Percentiles rank a stretch among this genome's conserved stretches.
phyloP scores from a whole-genome alignment of 2,888 invertebrate genomes.

The Acronicta leporina region DNA sequence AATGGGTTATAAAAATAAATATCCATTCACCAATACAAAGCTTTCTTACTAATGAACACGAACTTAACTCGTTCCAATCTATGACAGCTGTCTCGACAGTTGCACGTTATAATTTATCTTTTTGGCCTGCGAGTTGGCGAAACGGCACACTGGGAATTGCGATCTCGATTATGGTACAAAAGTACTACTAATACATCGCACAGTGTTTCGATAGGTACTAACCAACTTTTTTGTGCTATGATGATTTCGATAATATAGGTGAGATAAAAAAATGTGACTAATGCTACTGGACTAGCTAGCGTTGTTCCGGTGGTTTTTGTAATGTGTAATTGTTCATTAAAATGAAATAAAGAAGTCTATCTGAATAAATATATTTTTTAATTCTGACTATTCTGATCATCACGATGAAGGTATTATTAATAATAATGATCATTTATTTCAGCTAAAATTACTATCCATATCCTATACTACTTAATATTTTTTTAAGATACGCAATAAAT shows the following conservation, averaged over 20 bases:
- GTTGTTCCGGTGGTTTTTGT: background rate
- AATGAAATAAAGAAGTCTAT: background rate
- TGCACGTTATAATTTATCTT: slow-evolving; percentile 41
- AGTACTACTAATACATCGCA: background rate
- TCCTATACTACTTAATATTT: too few species aligned
- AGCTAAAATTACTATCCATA: too few species aligned
- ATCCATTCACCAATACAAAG: slow-evolving; percentile 53
- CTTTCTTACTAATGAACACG: slow-evolving; percentile 57
- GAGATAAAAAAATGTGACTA: slow-evolving; percentile 3
- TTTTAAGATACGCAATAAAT: too few species aligned
- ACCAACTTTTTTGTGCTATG: background rate
- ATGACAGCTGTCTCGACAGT: slow-evolving; percentile 44
- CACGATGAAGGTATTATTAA: too few species aligned
- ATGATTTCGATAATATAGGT: background rate
- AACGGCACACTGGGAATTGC: slow-evolving; percentile 26
- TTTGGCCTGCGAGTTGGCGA: slow-evolving; percentile 18
- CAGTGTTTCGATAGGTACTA: background rate
- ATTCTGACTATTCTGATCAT: too few species aligned
- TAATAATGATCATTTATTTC: too few species aligned
- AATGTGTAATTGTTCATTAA: background rate
- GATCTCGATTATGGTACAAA: slow-evolving; percentile 9
- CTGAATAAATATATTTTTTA: background rate
- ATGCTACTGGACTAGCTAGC: background rate
- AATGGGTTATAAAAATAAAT: slow-evolving; percentile 43
- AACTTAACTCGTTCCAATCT: slow-evolving; percentile 54